Evolutionary conservation across 2,797 vertebrate species (phyloP).

Genomic region (Lindbergichthys nudifrons): DNA sequence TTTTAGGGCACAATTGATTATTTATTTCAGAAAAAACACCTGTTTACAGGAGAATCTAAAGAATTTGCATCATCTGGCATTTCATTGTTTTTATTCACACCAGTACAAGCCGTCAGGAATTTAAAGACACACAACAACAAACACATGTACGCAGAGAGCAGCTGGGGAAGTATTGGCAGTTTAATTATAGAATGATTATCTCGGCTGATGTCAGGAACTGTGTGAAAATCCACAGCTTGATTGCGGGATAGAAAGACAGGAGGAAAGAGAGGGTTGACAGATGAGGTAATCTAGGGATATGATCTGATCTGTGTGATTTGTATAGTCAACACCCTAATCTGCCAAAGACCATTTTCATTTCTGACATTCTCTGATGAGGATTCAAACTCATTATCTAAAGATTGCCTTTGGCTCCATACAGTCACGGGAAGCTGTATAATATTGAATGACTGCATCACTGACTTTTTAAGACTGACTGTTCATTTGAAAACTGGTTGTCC

Average conservation of each 20-base stretch:
- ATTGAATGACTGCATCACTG: not conserved
- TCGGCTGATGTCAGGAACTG: not conserved
- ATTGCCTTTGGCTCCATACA: not conserved
- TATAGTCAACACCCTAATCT: constrained; percentile 23
- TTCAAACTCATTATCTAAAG: constrained; percentile 26
- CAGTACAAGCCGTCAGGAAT: constrained; percentile 28
- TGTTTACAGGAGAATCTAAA: constrained; percentile 40
- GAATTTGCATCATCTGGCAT: constrained; percentile 42
- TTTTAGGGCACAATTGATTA: constrained; percentile 24
- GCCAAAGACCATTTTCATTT: constrained; percentile 14
- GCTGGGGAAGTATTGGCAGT: constrained; percentile 11
- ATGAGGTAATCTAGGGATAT: constrained; percentile 13
- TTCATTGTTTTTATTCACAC: constrained; percentile 41
- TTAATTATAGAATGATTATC: constrained; percentile 20
- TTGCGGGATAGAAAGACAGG: not conserved
- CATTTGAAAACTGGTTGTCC: not conserved
- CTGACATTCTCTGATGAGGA: constrained; percentile 12
- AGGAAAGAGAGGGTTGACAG: constrained; percentile 4
- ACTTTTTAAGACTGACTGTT: too few species aligned
- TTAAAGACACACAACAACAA: constrained; percentile 15
- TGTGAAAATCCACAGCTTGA: constrained; percentile 14
- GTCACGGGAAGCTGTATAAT: not conserved
- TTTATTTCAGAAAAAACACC: constrained; percentile 25
- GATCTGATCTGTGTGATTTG: constrained; percentile 26
- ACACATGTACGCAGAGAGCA: constrained; percentile 2